phyloP scores from a whole-genome alignment of 2,888 invertebrate genomes.

The Ormyrus labotus region DNA sequence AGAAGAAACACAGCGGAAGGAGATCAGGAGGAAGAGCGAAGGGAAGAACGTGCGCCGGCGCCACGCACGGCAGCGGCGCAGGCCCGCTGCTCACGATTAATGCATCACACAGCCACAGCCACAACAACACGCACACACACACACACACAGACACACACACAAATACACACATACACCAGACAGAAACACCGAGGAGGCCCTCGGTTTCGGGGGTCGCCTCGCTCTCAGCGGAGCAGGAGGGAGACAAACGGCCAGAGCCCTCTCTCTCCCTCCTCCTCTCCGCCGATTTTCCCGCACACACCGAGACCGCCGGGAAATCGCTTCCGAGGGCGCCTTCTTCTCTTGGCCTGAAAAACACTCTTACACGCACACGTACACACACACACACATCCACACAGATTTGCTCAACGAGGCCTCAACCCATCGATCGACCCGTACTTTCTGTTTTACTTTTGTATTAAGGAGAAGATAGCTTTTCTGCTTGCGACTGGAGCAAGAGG shows the following conservation, averaged over 20 bases:
- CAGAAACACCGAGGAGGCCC: not conserved
- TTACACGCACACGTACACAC: not conserved
- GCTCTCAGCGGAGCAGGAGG: not conserved
- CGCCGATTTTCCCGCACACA: not conserved
- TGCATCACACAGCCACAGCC: slow-evolving; percentile 15
- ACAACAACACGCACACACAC: slow-evolving; percentile 41
- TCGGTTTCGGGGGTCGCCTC: not conserved
- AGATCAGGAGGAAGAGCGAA: slow-evolving; percentile 37
- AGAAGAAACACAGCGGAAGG: slow-evolving; percentile 37
- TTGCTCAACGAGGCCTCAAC: not conserved
- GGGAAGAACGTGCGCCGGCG: slow-evolving; percentile 50
- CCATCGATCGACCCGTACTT: slow-evolving; percentile 35
- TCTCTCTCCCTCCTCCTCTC: not conserved
- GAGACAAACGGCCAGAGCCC: not conserved
- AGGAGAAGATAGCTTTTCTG: slow-evolving; percentile 18
- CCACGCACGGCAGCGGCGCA: slow-evolving; percentile 52
- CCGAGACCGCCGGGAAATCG: not conserved
- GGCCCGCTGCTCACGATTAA: slow-evolving; percentile 48
- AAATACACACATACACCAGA: slow-evolving; percentile 31
- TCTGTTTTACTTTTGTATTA: slow-evolving; percentile 1
- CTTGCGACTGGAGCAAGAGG: slow-evolving; percentile 12
- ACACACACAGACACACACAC: slow-evolving; percentile 23
- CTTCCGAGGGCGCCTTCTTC: slow-evolving; percentile 35
- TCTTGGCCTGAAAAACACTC: slow-evolving; percentile 4
- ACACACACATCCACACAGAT: not conserved